phyloP scores from a whole-genome alignment of 1,140 invertebrate species.

The Drosophila murphyi region DNA sequence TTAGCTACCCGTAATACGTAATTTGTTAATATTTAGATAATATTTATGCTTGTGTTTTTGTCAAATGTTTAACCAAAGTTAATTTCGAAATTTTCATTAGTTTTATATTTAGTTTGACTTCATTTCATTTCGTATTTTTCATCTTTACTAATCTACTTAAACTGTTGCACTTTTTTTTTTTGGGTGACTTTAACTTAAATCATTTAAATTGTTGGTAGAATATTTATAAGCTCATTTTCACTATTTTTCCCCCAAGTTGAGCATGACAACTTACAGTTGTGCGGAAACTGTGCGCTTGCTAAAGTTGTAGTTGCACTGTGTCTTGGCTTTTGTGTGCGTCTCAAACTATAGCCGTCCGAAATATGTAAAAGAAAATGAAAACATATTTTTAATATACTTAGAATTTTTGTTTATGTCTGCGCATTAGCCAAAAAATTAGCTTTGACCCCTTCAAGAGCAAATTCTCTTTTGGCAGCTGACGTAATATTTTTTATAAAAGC shows the following conservation, averaged over 20 bases:
- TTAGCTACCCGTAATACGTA: constrained; percentile 32
- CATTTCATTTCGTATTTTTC: constrained; percentile 16
- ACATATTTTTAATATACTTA: constrained; percentile 20
- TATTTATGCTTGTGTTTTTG: constrained; percentile 66
- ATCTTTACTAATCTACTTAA: constrained; percentile 41
- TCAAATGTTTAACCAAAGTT: constrained; percentile 81
- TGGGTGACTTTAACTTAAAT: constrained; percentile 20
- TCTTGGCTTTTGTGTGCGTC: neutral
- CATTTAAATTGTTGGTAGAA: neutral
- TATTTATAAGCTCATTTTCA: neutral
- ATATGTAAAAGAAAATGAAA: constrained; percentile 9
- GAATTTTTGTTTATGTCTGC: constrained; percentile 20
- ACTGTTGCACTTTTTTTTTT: constrained; percentile 23
- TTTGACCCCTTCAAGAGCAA: constrained; percentile 55
- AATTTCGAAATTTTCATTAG: constrained; percentile 23
- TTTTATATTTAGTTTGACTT: constrained; percentile 10
- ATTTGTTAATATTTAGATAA: constrained; percentile 38
- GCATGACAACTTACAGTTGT: constrained; percentile 6
- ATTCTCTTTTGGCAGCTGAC: constrained; percentile 55
- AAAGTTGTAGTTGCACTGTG: constrained; percentile 26
- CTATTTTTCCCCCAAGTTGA: constrained; percentile 2
- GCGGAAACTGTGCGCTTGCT: constrained; percentile 21
- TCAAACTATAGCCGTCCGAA: constrained; percentile 6
- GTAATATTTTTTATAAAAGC: constrained; percentile 37
- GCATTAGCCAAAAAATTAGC: constrained; percentile 31